Evolutionary conservation across 2,113 vertebrate species (phyloP), one percentile per base, ranked within the genome.

Genomic region (Polyodon spathula): DNA sequence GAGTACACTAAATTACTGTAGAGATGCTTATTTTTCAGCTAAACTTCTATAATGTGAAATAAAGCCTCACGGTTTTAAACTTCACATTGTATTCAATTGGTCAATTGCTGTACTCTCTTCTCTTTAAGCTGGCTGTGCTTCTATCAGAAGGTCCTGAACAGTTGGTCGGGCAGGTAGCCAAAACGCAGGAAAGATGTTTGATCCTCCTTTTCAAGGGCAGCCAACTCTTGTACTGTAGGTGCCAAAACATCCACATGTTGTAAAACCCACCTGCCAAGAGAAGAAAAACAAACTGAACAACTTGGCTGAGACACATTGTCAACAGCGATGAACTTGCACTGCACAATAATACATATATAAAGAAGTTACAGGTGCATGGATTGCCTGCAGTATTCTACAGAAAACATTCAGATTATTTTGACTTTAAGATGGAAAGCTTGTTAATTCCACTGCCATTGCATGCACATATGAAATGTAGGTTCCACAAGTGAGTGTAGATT

Each of bases 141-240:
- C n/a, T n/a, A n/a, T n/a, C n/a, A 97, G 85, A 97, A 98, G 56
- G 90, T 89, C 87, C 86, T 86, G 81, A 99, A 99, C 60, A 94
- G 87, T 80, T 98, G 94, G 85, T 99, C 97, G 64, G 90, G 92
- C 73, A 98, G 79, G 81, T 93, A 99, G 74, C 94, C 90, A 65
- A 99, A 84, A 56, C 96, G 93, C 61, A 99, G 88, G 81, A 98
- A 99, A 37, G 95, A 97, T 0, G 92, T 92, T 73, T 99, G 96
- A 15, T 94, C 96, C 73, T 99, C 94, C 69, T 88, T 92, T 77
- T 99, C 96, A 16, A 99, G 90, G 76, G 71, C 77, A 11, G 95
- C 89, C 79, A 99, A 74, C 71, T 99, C 95, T 67, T 91, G 89
- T 48, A 99, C 95, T 0, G 95, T 96, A 2, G 94, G 94, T 64